Evolutionary conservation across 2,113 vertebrate genomes (phyloP), one percentile per base, ranked within the genome.

Genomic region (Orcinus orca): DNA sequence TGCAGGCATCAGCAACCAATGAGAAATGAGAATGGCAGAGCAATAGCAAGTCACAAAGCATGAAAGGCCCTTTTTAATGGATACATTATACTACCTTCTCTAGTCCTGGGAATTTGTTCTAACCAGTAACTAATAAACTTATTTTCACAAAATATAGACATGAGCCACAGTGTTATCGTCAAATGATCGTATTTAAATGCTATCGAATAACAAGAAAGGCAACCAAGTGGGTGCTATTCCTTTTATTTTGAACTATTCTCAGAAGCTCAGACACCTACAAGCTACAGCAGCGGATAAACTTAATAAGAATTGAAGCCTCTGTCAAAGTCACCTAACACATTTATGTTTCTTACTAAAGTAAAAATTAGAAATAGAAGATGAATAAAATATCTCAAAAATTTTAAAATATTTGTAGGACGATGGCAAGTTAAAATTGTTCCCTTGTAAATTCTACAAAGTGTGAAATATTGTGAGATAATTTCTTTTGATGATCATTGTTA

Each of bases 1-100:
- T 93, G 63, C 95, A 98, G 98, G 92, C 96, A 98, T 95, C 98
- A 99, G 98, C 97, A 98, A 98, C 98, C 98, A 97, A 96, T 98
- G 97, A 98, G 93, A 97, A 97, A 98, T 96, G 97, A 98, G 33
- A 96, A 67, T 71, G 62, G 84, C 20, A 53, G 53, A 94, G 95
- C 68, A 41, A 80, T 7, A 87, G 68, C 77, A 62, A 92, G 60
- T 92, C 92, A 92, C 23, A 31, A 92, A 53, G 76, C 47, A 93
- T 44, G 88, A 63, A 60, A 79, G 4, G 41, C 15, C 50, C 7
- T 12, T 62, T 63, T 36, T 50, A 79, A 31, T 29, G 1, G 41
- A 85, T 96, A 96, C 94, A 97, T 93, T 95, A 5, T 41, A 60
- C 10, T 77, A 33, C 41, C 82, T 97, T 94, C 14, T 82, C 14